phyloP scores from a whole-genome alignment of 2,797 vertebrate genomes.

The Lophotriccus pileatus region DNA sequence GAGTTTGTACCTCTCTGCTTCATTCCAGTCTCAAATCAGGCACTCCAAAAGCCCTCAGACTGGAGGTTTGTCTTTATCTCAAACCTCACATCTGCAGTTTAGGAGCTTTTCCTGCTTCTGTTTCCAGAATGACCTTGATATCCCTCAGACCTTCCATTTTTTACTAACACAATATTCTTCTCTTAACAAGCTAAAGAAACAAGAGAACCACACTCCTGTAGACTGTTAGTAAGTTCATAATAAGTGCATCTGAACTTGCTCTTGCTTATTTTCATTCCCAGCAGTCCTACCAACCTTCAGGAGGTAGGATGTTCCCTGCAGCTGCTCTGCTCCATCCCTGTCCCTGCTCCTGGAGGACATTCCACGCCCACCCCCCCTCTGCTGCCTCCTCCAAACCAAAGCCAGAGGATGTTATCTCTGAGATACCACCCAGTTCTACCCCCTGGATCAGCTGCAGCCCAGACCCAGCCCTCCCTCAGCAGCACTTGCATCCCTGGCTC shows the following conservation, averaged over 20 bases:
- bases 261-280: neutral
- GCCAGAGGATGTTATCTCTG: neutral
- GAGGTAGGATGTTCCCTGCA: neutral
- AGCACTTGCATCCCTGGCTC: neutral
- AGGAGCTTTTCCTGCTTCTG: neutral
- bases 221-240: neutral
- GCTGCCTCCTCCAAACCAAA: neutral
- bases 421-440: neutral
- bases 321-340: neutral
- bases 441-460: neutral
- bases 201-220: rapidly evolving
- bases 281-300: neutral
- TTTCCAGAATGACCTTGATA: rapidly evolving
- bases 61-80: neutral
- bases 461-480: neutral
- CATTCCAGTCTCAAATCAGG: neutral
- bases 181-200: neutral
- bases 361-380: neutral
- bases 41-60: neutral
- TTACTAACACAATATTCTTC: neutral
- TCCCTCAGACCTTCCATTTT: neutral
- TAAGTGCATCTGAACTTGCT: neutral
- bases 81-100: rapidly evolving
- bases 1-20: neutral
- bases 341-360: neutral